Percentiles rank a stretch among this genome's conserved stretches.
These are phyloP conservation scores for Galeopsomyia nigrocyanea DNA, from an alignment of 2,888 invertebrate species.

Conservation along the genomic window DNA sequence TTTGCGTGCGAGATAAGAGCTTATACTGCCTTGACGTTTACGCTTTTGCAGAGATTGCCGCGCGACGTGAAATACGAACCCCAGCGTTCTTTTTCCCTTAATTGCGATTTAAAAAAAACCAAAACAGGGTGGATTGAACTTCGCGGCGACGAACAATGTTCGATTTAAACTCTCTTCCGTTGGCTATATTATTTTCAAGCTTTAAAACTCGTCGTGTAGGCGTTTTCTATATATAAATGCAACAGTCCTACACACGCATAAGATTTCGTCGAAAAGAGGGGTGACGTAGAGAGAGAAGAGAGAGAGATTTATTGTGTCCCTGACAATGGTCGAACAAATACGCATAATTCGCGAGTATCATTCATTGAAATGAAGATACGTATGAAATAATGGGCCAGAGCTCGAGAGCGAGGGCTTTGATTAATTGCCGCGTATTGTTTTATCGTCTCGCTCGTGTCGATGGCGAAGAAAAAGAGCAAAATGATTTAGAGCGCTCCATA, in stretches of 20 bases:
- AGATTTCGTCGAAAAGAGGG: not conserved
- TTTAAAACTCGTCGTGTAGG: too few relatives aligned
- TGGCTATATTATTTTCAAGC: too few relatives aligned
- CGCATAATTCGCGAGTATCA: slow-evolving; percentile 44
- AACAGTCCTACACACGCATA: not conserved
- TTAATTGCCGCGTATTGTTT: slow-evolving; percentile 42
- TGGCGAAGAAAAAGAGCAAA: not conserved
- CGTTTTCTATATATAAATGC: too few relatives aligned
- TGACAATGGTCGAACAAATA: slow-evolving; percentile 46
- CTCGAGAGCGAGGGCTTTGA: slow-evolving; percentile 19
- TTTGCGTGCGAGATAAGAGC: too few relatives aligned
- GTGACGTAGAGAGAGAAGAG: not conserved
- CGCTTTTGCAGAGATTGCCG: too few relatives aligned
- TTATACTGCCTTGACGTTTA: too few relatives aligned
- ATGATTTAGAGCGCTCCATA: slow-evolving; percentile 22
- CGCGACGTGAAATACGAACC: too few relatives aligned
- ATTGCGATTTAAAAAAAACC: too few relatives aligned
- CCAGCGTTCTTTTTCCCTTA: too few relatives aligned
- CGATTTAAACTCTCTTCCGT: too few relatives aligned
- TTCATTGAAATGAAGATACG: slow-evolving; percentile 42
- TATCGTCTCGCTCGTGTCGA: slow-evolving; percentile 18
- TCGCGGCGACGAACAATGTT: too few relatives aligned
- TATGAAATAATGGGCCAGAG: slow-evolving; percentile 19
- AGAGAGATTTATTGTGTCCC: slow-evolving; percentile 42
- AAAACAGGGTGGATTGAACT: too few relatives aligned